Evolutionary conservation across 2,888 invertebrate species (phyloP), one percentile per base, ranked within the genome.

Genomic region (Spisula subtruncata): DNA sequence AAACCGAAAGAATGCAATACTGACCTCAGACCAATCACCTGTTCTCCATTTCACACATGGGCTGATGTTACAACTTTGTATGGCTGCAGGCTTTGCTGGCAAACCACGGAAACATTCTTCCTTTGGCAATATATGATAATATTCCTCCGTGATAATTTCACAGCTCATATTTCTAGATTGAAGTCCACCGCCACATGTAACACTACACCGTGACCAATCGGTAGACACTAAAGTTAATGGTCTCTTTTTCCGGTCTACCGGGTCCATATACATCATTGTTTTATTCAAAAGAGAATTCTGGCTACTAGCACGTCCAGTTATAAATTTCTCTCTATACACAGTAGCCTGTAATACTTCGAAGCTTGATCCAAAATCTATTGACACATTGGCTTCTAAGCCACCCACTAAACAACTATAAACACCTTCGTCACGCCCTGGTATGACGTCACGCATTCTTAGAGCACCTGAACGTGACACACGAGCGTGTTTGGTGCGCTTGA

Each of bases 11-110:
- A 41, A 41, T 60, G 5, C 20, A 25, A 6, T 1, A 51, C 96
- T 97, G 97, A 99, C 99, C 98, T 98, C 98, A 71, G 98, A 98
- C 99, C 99, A 99, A 88, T 98, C 98, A 14, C 98, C 98, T 6
- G 98, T 98, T 90, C 98, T 98, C 99, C 99, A 99, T 84, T 98
- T 98, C 0, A 99, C 98, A 97, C 99, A 99, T n/a, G 98, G 98
- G 92, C 98, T 97, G 95, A 98, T 98, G 95, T 98, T 97, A 96
- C 99, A 99, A 95, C 98, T 98, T 96, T 98, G 98, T 51, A 98
- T 97, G 94, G 98, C 98, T 84, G 98, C 97, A 0, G 99, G 99
- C 95, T 97, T 98, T 54, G 91, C 86, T 25, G 93, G 81, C 25
- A 93, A 93, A 35, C 92, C 93, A 51, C 92, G 92, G 16, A 92